Evolutionary conservation across 2,113 vertebrate species (phyloP), one percentile per base, ranked within the genome.

Genomic region (Pseudolaguvia tuberculata): DNA sequence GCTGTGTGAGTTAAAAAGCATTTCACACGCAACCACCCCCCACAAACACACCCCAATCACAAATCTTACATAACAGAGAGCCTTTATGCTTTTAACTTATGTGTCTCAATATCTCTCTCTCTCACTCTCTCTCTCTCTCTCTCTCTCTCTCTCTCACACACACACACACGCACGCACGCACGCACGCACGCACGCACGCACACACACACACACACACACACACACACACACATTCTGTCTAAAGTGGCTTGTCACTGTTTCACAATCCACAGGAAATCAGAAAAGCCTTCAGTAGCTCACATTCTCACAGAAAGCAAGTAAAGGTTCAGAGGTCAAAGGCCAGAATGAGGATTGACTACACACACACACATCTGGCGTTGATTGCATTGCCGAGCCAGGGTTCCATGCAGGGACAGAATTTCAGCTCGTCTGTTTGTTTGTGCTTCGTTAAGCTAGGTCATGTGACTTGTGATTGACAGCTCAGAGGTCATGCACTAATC

Each of bases 281-380:
- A 82, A 75, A 74, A 83, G 84, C 87, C 83, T 70, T 57, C 79
- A 78, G 86, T 84, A 88, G 86, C 86, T 72, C 14, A 80, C 83
- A 88, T 89, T 89, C 85, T 82, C 84, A 73, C 63, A 75, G 52
- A 68, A 82, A 78, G 86, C 84, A 85, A 90, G 77, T 51, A 51
- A 42, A 70, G 80, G 86, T 87, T 82, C 76, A 68, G 1, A 57
- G 87, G 84, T 88, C 80, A 88, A 82, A 87, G 88, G 87, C 88
- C 71, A 86, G 55, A 89, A 89, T 88, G 87, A 92, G 84, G 81
- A 83, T 80, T 61, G 47, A 70, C 78, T 79, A 52, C 65, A 51
- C 45, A 84, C 63, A 84, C 87, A 87, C 86, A 91, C 90, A 92
- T 92, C 88, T 92, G 90, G 87, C 80, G 84, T 86, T 89, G 82